Evolutionary conservation across 2,888 invertebrate genomes (phyloP), one percentile per base, ranked within the genome.

Genomic region (Hirtodrosophila cameraria): DNA sequence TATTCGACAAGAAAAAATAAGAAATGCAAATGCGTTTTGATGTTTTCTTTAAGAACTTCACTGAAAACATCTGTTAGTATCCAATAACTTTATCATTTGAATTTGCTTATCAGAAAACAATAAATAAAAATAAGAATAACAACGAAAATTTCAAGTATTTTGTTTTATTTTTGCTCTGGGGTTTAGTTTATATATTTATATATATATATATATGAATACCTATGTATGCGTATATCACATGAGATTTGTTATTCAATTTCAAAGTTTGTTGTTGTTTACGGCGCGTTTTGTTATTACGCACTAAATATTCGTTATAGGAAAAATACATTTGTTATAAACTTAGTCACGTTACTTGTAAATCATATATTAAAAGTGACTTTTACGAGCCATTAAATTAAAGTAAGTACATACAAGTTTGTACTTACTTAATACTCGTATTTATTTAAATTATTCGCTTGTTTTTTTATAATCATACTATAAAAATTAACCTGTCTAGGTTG

Each of bases 251-350:
- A 62, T 71, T 75, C 52, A 48, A 60, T 58, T 54, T 35, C 48
- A 25, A 5, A 7, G 52, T 55, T 27, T 49, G 48, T 50, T 54
- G 16, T 48, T 52, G 33, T 48, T 52, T 39, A 36, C 39, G 53
- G 15, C 2, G 5, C 18, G 18, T 20, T 16, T 43, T 7, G 25
- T 39, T 67, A 80, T 61, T 77, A 81, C 77, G 77, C 81, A 78
- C 68, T 55, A 57, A 67, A 65, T 61, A 71, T 61, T 53, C 58
- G 25, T 41, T 58, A 35, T 42, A 43, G 48, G 15, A 35, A 64
- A 71, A 61, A 61, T 43, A 66, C 49, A 42, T 60, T 45, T 55
- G 39, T 53, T 66, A 61, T 58, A 54, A 66, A 39, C 53, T 57
- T 43, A 57, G 46, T 71, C 50, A 66, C 53, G 53, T 54, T 38